Base-by-base conservation (phyloP, 2,888 invertebrate genomes). In the Scaptomyza reducta region DNA sequence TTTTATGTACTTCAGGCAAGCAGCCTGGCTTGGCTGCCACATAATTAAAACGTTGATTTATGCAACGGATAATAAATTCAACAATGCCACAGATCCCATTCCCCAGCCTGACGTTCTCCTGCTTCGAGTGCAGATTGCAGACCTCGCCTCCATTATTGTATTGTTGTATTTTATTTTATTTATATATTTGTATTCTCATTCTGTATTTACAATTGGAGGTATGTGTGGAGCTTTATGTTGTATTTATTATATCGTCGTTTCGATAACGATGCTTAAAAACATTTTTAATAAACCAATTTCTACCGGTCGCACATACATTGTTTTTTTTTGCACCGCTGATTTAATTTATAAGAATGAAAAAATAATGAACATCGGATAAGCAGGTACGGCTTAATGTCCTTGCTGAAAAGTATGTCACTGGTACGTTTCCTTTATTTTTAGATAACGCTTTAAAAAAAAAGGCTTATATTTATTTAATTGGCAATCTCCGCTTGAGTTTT, bases 41-140 rank as follows among this genome's bases (percentile, higher is more conserved):
- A 84, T 73, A 84, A 82, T 82, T 84, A 87, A 82, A 84, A 57
- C 68, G 74, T 74, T 83, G 70, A 87, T 84, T 87, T 78, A 83
- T 80, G 71, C 61, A 57, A 68, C 40, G 63, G 66, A 76, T 73
- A 80, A 87, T 80, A 78, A 78, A 76, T 86, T 70, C 46, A 68
- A 79, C 73, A 79, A 71, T 76, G 53, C 55, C 63, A 57, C 18
- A 14, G 13, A 42, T 27, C 25, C 54, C 49, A 11, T 18, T 13
- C 44, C 18, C 6, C 10, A n/a, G n/a, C 16, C 42, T 22, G 2
- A 4, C 5, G 1, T 1, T 6, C 13, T 5, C 18, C 13, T 18
- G 22, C 14, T 6, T 6, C 25, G 14, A 55, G n/a, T 55, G 55
- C 58, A 58, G 47, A 49, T 27, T 49, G 41, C 56, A 51, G 41